Percentiles rank a stretch among this genome's conserved stretches.
Evolutionary conservation across 2,113 vertebrate species (phyloP).

Genomic region (Gorsachius goisagi): DNA sequence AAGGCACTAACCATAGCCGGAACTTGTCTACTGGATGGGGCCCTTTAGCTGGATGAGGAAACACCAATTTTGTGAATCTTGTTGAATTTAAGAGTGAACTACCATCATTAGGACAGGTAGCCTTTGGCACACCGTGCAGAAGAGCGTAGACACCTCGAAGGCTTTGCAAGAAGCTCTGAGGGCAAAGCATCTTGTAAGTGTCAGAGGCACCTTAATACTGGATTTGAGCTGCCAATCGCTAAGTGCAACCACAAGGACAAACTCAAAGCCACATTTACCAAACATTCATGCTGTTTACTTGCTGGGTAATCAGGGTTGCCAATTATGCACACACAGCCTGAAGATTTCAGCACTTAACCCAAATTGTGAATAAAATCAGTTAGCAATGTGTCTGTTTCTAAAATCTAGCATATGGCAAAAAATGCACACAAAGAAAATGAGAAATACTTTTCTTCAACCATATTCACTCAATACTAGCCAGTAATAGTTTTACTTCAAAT

Average conservation of each 20-base stretch:
- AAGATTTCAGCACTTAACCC: neutral
- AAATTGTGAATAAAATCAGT: neutral
- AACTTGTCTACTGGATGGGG: neutral
- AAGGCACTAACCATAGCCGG: neutral
- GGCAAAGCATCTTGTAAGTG: neutral
- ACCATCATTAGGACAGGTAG: neutral
- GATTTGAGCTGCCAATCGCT: neutral
- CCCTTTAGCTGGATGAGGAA: neutral
- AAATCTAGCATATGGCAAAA: neutral
- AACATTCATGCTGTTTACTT: neutral
- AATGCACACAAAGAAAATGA: neutral
- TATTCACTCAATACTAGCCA: neutral
- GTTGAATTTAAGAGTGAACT: neutral
- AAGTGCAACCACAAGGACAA: neutral
- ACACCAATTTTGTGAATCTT: neutral
- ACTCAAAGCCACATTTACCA: neutral
- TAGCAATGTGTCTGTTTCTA: neutral
- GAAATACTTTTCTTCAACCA: neutral
- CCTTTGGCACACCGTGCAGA: neutral
- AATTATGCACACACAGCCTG: neutral
- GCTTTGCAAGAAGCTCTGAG: neutral
- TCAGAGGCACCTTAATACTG: neutral
- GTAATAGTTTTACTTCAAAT: neutral
- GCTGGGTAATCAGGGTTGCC: neutral
- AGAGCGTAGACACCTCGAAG: neutral